These are phyloP conservation scores for Silurus lanzhouensis DNA, from an alignment of 2,797 vertebrate genomes.

Conservation along the genomic window DNA sequence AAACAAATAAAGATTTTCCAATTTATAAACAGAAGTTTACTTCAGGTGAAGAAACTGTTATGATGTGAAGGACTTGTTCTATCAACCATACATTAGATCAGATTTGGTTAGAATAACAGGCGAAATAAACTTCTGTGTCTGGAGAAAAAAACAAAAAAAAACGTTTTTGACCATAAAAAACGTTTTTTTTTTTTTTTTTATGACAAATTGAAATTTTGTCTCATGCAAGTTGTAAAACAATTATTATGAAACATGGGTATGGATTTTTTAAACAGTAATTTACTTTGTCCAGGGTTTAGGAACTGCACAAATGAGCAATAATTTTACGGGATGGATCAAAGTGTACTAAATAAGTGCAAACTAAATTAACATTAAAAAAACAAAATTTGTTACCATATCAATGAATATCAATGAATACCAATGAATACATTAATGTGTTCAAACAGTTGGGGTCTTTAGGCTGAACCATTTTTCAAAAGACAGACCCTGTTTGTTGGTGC, in stretches of 20 bases:
- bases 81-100: constrained; percentile 45
- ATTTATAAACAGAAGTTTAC: not conserved
- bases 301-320: not conserved
- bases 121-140: constrained; percentile 11
- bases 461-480: not conserved
- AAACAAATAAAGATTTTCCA: not conserved
- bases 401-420: not conserved
- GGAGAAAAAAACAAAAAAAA: no score
- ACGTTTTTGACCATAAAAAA: no score
- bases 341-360: not conserved
- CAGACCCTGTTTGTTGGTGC: not conserved
- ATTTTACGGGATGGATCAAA: not conserved
- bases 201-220: not conserved
- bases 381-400: not conserved
- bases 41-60: not conserved
- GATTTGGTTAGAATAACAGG: constrained; percentile 34
- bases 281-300: not conserved
- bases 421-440: no score
- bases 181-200: not conserved
- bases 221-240: not conserved
- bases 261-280: not conserved
- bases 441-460: not conserved
- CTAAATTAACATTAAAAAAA: not conserved
- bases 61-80: not conserved
- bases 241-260: not conserved